These are phyloP conservation scores for Drusus annulatus DNA, from an alignment of 1,140 invertebrate species.

Conservation along the genomic window DNA sequence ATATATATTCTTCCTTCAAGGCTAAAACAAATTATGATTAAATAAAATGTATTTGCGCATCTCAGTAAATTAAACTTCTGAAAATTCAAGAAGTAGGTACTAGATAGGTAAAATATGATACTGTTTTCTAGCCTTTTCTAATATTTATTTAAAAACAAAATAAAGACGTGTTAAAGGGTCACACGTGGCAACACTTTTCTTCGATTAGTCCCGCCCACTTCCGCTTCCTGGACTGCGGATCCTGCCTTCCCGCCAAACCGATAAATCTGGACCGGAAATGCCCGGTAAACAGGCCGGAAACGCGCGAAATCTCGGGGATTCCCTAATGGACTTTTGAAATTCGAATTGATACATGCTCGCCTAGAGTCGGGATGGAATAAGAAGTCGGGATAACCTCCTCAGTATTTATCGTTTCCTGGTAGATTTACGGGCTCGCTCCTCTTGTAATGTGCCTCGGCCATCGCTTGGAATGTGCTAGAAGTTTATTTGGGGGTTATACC, in stretches of 20 bases:
- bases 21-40: too few relatives aligned
- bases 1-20: too few relatives aligned
- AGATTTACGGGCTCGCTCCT: conserved; percentile 32
- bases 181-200: conserved; percentile 38
- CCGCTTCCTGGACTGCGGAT: conserved; percentile 40
- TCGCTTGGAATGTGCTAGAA: conserved; percentile 8
- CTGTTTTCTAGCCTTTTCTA: too few relatives aligned
- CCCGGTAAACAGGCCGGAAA: conserved; percentile 48
- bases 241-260: conserved; percentile 49
- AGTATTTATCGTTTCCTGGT: conserved; percentile 31
- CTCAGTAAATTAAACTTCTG: too few relatives aligned
- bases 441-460: not conserved
- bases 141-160: too few relatives aligned
- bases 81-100: too few relatives aligned
- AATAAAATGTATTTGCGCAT: too few relatives aligned
- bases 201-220: conserved; percentile 47
- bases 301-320: conserved; percentile 52
- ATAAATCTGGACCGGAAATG: conserved; percentile 58
- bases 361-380: not conserved
- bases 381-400: conserved; percentile 7
- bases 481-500: not conserved
- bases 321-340: conserved; percentile 59
- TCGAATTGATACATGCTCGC: conserved; percentile 56
- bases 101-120: too few relatives aligned
- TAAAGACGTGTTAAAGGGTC: conserved; percentile 6